Percentiles rank a stretch among this genome's conserved stretches.
Conservation (phyloP, 1,140 invertebrate species). For the Maconellicoccus hirsutus region DNA sequence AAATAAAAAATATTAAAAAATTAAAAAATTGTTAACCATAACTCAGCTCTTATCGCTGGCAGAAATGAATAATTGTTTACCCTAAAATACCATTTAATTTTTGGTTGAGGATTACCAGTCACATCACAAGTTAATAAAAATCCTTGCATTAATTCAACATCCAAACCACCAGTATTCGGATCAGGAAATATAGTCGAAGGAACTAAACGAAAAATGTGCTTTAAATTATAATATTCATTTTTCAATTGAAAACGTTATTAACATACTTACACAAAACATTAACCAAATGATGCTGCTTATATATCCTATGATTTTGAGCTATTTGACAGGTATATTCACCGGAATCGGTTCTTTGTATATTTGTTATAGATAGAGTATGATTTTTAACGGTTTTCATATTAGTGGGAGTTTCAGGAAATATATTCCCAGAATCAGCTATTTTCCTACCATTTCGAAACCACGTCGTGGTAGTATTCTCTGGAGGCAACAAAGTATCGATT, state of each 20-base stretch:
- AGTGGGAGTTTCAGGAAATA: constrained; percentile 37
- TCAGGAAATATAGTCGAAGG: constrained; percentile 54
- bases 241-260: too few relatives aligned
- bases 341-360: constrained; percentile 47
- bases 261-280: constrained; percentile 57
- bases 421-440: constrained; percentile 48
- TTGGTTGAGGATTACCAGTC: constrained; percentile 51
- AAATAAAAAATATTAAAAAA: background rate
- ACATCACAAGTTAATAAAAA: constrained; percentile 55
- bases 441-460: constrained; percentile 49
- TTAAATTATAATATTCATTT: too few relatives aligned
- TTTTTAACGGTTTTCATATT: constrained; percentile 52
- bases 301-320: constrained; percentile 43
- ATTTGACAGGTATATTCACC: constrained; percentile 61
- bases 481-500: constrained; percentile 23
- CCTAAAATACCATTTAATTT: constrained; percentile 55
- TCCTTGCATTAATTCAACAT: constrained; percentile 54
- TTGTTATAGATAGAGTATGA: constrained; percentile 52
- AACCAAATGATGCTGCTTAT: constrained; percentile 56
- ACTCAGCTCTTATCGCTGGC: too few relatives aligned
- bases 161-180: constrained; percentile 52
- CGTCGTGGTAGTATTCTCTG: constrained; percentile 35
- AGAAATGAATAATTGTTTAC: constrained; percentile 37
- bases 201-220: constrained; percentile 30
- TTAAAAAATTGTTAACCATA: too few relatives aligned